Conservation (phyloP, 2,888 invertebrate species). For the Chelonus formosanus region DNA sequence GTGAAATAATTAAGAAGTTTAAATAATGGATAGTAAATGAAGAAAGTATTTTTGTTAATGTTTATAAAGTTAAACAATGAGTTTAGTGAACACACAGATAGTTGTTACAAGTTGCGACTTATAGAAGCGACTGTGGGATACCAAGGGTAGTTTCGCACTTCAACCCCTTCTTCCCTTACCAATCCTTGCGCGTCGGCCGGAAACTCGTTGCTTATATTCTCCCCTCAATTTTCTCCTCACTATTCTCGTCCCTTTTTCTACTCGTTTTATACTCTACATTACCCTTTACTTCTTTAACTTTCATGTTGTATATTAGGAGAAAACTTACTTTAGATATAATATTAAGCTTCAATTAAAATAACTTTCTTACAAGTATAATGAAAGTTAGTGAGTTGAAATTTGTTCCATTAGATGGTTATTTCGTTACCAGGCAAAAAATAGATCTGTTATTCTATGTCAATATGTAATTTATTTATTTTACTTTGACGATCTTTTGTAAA, state of each 20-base stretch:
- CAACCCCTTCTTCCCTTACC: constrained; percentile 4
- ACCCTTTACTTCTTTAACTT: constrained; percentile 5
- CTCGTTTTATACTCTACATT: constrained; percentile 7
- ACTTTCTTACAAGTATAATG: constrained; percentile 9
- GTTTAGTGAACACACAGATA: not conserved
- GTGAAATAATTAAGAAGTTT: no score
- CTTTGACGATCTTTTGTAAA: no score
- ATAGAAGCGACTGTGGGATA: constrained; percentile 16
- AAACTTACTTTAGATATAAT: no score
- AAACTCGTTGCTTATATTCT: constrained; percentile 31
- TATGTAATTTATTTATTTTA: no score
- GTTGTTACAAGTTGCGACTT: constrained; percentile 18
- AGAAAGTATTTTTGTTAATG: no score
- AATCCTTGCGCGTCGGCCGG: constrained; percentile 12
- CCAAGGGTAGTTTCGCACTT: constrained; percentile 2
- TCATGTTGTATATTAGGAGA: not conserved
- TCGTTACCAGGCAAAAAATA: no score
- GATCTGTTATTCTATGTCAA: no score
- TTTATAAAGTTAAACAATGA: no score
- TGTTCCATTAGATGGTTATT: no score
- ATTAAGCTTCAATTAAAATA: no score
- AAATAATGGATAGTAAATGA: no score
- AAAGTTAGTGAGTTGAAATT: constrained; percentile 23
- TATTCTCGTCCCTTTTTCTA: not conserved
- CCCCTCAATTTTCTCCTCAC: not conserved